A percentile compares a stretch with the other conserved stretches of the same genome.
These are phyloP conservation scores for Lathronympha strigana DNA, from an alignment of 2,888 invertebrate genomes.

Conservation along the genomic window DNA sequence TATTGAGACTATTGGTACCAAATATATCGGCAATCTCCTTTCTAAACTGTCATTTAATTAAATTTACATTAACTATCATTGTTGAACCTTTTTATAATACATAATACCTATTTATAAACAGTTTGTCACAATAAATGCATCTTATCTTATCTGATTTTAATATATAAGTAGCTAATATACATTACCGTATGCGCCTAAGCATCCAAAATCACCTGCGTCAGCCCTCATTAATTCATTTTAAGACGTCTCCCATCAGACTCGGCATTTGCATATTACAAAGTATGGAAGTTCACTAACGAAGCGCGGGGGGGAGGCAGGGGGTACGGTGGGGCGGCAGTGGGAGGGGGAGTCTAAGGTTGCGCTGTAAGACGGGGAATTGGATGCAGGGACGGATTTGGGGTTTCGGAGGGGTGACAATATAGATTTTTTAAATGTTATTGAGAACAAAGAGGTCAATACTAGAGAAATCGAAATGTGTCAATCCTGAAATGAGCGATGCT, in stretches of 20 bases:
- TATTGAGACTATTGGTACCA: no score
- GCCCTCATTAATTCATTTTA: constrained; percentile 81
- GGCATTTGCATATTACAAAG: constrained; percentile 84
- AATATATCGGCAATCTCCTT: no score
- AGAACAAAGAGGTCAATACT: no score
- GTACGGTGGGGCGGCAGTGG: constrained; percentile 36
- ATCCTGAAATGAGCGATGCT: no score
- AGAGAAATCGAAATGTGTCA: no score
- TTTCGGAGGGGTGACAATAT: no score
- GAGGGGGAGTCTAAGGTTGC: constrained; percentile 72
- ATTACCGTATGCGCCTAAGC: neutral
- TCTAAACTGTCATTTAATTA: no score
- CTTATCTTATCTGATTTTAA: neutral
- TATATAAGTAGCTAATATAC: neutral
- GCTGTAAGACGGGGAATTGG: constrained; percentile 82
- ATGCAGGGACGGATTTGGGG: constrained; percentile 63
- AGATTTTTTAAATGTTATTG: neutral
- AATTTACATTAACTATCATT: no score
- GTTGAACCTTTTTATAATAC: no score
- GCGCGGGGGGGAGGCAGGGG: constrained; percentile 53
- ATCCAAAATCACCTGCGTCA: constrained; percentile 74
- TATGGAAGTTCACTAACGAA: constrained; percentile 83
- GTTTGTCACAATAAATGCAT: no score
- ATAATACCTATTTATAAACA: no score
- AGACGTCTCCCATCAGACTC: constrained; percentile 77